A percentile compares a stretch with the other conserved stretches of the same genome.
Conservation (phyloP, 1,140 invertebrate genomes). For the Drosophila willistoni region DNA sequence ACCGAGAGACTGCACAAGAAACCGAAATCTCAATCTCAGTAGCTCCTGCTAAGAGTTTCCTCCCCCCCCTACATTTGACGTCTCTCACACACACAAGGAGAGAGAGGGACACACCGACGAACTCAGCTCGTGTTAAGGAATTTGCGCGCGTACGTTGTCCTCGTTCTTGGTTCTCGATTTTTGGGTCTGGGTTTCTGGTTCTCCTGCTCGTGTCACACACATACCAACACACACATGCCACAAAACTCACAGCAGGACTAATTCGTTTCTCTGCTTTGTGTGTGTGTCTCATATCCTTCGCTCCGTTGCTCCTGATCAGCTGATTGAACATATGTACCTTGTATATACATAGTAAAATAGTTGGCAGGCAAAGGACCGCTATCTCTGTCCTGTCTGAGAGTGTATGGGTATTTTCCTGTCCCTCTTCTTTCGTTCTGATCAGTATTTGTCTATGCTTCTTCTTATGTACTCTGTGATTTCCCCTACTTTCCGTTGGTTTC, state of each 20-base stretch:
- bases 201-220: constrained; percentile 50
- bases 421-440: constrained; percentile 57
- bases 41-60: constrained; percentile 47
- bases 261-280: constrained; percentile 61
- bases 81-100: constrained; percentile 12
- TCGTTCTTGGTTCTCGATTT: constrained; percentile 39
- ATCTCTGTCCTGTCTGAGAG: constrained; percentile 65
- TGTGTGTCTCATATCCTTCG: constrained; percentile 61
- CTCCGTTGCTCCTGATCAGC: constrained; percentile 52
- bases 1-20: constrained; percentile 54
- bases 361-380: constrained; percentile 42
- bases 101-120: neutral
- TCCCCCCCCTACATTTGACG: constrained; percentile 46
- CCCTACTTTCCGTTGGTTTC: constrained; percentile 36
- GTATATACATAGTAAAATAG: constrained; percentile 10
- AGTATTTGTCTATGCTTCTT: constrained; percentile 53
- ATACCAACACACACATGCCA: constrained; percentile 57
- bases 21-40: constrained; percentile 66
- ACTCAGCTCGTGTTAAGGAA: constrained; percentile 72
- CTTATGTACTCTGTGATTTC: constrained; percentile 56
- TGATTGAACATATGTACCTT: constrained; percentile 68
- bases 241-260: constrained; percentile 68
- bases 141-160: constrained; percentile 71
- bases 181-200: constrained; percentile 29
- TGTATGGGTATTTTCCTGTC: constrained; percentile 23